Evolutionary conservation across 2,888 invertebrate species (phyloP).

Genomic region (Parasteatoda lunata): DNA sequence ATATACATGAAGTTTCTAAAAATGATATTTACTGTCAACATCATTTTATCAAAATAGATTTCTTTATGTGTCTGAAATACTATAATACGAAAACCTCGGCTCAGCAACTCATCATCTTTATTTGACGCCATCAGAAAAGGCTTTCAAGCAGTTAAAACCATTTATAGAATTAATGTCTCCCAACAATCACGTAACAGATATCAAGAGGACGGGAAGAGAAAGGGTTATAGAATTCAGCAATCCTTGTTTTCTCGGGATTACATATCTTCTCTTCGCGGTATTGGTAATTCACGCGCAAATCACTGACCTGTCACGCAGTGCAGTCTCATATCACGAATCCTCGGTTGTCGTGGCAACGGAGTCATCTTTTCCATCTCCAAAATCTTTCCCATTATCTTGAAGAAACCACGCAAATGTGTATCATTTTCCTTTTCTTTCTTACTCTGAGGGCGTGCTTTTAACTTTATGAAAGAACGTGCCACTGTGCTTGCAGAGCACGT

Average conservation of each 20-base stretch:
- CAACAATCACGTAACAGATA: constrained; percentile 9
- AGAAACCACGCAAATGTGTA: neutral
- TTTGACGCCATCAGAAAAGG: too few relatives aligned
- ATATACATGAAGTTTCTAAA: too few relatives aligned
- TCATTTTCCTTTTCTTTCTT: constrained; percentile 6
- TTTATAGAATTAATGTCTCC: constrained; percentile 25
- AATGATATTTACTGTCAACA: too few relatives aligned
- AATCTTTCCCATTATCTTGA: constrained; percentile 19
- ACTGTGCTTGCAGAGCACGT: neutral
- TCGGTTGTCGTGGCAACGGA: constrained; percentile 28
- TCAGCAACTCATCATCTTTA: too few relatives aligned
- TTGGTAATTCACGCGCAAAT: constrained; percentile 32
- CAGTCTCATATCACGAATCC: constrained; percentile 21
- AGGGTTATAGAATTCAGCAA: neutral
- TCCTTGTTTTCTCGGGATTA: constrained; percentile 31
- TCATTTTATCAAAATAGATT: too few relatives aligned
- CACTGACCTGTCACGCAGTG: neutral
- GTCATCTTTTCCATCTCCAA: constrained; percentile 10
- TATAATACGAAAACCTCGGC: too few relatives aligned
- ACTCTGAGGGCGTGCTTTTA: constrained; percentile 30
- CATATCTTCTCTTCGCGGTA: constrained; percentile 7
- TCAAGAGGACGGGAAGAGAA: neutral
- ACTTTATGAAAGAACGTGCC: constrained; percentile 55
- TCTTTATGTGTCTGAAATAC: too few relatives aligned
- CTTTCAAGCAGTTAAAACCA: neutral